Conservation (phyloP, 2,888 invertebrate species). For the Gastrophysa polygoni region DNA sequence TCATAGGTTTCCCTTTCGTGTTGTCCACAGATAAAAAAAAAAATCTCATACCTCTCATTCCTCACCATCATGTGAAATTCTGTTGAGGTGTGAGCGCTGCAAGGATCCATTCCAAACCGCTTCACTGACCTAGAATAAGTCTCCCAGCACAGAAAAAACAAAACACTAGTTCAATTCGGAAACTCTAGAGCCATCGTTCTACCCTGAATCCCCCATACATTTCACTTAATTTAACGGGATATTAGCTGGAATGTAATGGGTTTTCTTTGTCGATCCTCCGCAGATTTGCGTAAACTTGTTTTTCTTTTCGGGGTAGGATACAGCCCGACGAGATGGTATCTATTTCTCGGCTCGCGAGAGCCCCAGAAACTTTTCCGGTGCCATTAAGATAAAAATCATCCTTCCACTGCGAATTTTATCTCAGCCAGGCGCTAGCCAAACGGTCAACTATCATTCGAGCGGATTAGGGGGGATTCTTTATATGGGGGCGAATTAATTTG, state of each 20-base stretch:
- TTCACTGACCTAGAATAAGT: no score
- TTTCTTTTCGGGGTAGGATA: slow-evolving; percentile 47
- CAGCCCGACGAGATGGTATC: slow-evolving; percentile 45
- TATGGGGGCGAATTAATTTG: slow-evolving; percentile 15
- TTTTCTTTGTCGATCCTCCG: slow-evolving; percentile 41
- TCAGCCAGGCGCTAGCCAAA: slow-evolving; percentile 30
- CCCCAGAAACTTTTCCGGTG: slow-evolving; percentile 47
- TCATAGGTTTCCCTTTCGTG: no score
- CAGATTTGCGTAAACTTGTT: slow-evolving; percentile 48
- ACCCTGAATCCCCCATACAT: slow-evolving; percentile 11
- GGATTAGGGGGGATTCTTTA: slow-evolving; percentile 45
- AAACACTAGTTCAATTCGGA: not conserved
- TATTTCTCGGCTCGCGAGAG: slow-evolving; percentile 42
- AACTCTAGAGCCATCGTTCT: not conserved
- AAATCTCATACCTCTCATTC: no score
- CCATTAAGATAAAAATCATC: slow-evolving; percentile 51
- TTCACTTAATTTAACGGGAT: slow-evolving; percentile 24
- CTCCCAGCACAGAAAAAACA: no score
- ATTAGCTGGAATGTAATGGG: slow-evolving; percentile 45
- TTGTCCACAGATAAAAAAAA: no score
- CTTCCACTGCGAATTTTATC: slow-evolving; percentile 47
- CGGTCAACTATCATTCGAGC: slow-evolving; percentile 44
- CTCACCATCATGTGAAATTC: no score
- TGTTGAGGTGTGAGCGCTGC: no score
- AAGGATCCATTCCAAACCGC: no score